Evolutionary conservation across 2,797 vertebrate species (phyloP).

Genomic region (Rhinophrynus dorsalis): DNA sequence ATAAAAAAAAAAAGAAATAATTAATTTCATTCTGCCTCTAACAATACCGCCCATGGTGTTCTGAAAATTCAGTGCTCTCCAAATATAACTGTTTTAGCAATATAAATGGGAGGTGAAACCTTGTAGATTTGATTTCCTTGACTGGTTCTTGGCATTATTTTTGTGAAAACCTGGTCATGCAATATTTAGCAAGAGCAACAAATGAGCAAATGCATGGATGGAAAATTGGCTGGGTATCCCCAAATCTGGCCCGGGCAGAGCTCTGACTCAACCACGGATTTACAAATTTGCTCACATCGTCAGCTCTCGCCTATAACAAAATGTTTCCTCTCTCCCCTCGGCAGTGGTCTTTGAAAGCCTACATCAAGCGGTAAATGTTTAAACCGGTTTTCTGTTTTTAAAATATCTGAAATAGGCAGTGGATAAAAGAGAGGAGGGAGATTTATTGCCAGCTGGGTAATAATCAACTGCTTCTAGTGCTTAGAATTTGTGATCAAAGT

Average conservation of each 20-base stretch:
- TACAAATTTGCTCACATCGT: constrained; percentile 48
- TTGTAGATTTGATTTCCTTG: neutral
- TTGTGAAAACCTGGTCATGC: neutral
- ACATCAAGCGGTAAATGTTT: constrained; percentile 69
- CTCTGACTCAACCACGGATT: constrained; percentile 53
- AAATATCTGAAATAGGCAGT: constrained; percentile 56
- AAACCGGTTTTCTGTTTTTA: constrained; percentile 63
- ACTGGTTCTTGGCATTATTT: neutral
- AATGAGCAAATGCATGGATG: neutral
- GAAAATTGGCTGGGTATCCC: constrained; percentile 52
- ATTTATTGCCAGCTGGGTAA: constrained; percentile 65
- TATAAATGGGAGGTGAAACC: neutral
- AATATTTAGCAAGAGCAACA: neutral
- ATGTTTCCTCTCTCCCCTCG: constrained; percentile 62
- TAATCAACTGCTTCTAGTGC: constrained; percentile 60
- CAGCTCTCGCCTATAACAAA: constrained; percentile 57
- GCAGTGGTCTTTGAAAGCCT: constrained; percentile 57
- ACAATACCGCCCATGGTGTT: too few relatives aligned
- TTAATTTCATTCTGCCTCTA: too few relatives aligned
- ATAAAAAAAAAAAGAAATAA: too few relatives aligned
- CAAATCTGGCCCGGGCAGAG: constrained; percentile 26
- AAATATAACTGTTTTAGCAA: neutral
- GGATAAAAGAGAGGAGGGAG: constrained; percentile 64
- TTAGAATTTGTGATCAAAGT: constrained; percentile 52
- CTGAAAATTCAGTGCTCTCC: neutral